Conservation (phyloP, 1,140 invertebrate species). For the Microplitis demolitor region DNA sequence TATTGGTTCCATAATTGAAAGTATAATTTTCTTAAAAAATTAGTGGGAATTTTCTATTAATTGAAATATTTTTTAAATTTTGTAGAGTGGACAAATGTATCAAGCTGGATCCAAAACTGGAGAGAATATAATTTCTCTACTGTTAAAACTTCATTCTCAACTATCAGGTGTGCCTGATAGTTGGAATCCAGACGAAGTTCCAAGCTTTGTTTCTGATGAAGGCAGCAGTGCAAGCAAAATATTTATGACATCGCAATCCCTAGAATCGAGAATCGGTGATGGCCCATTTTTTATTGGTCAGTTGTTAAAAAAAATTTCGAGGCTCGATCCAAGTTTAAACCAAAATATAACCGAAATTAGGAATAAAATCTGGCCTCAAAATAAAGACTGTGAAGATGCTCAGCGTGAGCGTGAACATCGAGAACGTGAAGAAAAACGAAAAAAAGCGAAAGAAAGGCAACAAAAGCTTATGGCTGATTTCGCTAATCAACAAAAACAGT, state of each 20-base stretch:
- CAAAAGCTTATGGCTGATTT: conserved; percentile 92
- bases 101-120: conserved; percentile 72
- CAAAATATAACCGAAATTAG: conserved; percentile 71
- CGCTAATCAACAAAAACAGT: conserved; percentile 87
- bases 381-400: conserved; percentile 77
- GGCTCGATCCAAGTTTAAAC: conserved; percentile 72
- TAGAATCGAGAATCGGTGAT: conserved; percentile 76
- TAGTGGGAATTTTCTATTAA: not conserved
- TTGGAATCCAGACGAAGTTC: conserved; percentile 68
- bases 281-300: conserved; percentile 85
- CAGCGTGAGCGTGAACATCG: conserved; percentile 72
- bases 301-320: conserved; percentile 74
- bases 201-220: conserved; percentile 55
- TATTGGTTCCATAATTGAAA: not conserved
- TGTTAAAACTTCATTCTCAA: conserved; percentile 93
- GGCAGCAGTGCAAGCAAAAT: conserved; percentile 42
- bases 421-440: conserved; percentile 80
- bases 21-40: not conserved
- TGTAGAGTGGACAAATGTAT: conserved; percentile 36
- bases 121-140: conserved; percentile 89
- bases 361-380: conserved; percentile 76
- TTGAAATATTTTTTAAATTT: not conserved
- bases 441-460: conserved; percentile 85
- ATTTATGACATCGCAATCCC: conserved; percentile 31
- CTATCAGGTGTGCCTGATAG: conserved; percentile 82